A percentile compares a stretch with the other conserved stretches of the same genome.
Evolutionary conservation across 2,113 vertebrate genomes (phyloP).

Genomic region (Bubo scandiacus): DNA sequence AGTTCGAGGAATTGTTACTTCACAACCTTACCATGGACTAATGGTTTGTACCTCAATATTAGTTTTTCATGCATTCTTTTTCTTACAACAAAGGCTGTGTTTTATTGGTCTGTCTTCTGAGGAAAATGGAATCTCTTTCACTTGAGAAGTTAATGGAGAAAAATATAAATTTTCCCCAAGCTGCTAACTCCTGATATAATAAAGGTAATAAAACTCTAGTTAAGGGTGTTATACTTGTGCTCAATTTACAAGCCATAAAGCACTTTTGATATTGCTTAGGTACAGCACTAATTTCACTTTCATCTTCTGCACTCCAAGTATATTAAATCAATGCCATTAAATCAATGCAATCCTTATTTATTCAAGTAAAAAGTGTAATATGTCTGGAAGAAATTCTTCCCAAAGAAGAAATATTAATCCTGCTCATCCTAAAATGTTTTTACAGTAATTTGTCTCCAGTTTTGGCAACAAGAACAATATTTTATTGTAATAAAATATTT

Average conservation of each 20-base stretch:
- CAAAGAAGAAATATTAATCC: background rate
- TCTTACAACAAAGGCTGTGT: background rate
- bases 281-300: background rate
- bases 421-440: background rate
- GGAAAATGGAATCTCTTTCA: background rate
- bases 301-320: background rate
- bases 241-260: background rate
- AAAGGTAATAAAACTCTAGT: background rate
- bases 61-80: background rate
- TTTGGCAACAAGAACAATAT: background rate
- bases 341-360: background rate
- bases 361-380: background rate
- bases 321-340: background rate
- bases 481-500: background rate
- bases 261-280: background rate
- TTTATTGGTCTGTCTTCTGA: background rate
- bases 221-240: background rate
- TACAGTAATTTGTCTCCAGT: background rate
- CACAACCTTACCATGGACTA: background rate
- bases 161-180: background rate
- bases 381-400: background rate
- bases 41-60: background rate
- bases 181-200: background rate
- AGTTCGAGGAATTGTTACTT: background rate
- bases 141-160: background rate